Base-by-base conservation (phyloP, 1,140 invertebrate genomes). In the Laodelphax striatellus region DNA sequence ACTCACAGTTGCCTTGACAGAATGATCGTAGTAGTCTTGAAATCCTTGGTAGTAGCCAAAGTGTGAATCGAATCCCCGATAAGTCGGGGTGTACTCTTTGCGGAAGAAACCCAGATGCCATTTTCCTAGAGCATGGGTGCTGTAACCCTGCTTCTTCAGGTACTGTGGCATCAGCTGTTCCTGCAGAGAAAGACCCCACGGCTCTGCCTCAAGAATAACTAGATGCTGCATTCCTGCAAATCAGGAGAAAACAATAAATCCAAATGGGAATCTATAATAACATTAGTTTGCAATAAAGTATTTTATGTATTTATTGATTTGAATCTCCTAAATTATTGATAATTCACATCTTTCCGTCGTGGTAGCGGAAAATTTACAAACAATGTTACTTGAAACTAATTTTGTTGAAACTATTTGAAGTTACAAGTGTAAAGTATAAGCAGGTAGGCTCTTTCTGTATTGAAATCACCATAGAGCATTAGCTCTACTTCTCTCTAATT, bases 51-150 rank as follows among this genome's bases (percentile, higher is more conserved):
- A 89, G 69, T 92, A 92, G 11, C 92, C 91, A 70, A 83, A 90
- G 71, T 91, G 87, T 6, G 81, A 79, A 61, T 92, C 86, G 68
- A 94, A 94, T n/a, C 92, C 92, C 14, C 91, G 78, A 17, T 74
- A 78, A 0, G 82, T 85, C 0, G 92, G 91, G 5, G 88, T 85
- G 66, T 86, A 90, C 60, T 83, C 81, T n/a, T 75, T 79, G 21
- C 77, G 76, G 59, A 79, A 82, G 62, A 79, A 85, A 1, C 90
- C 91, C 57, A 92, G 75, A 68, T 94, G 91, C 92, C 92, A 94
- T 75, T 97, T 96, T n/a, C 93, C 93, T 21, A 96, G 79, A 38
- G 89, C 78, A 71, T 90, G 85, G 0, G 89, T 93, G 5, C 73
- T 73, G 72, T 95, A 97, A 0, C 90, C 91, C 0, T 81, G 70